Conservation (phyloP, 2,797 vertebrate species). For the Esox masquinongy region DNA sequence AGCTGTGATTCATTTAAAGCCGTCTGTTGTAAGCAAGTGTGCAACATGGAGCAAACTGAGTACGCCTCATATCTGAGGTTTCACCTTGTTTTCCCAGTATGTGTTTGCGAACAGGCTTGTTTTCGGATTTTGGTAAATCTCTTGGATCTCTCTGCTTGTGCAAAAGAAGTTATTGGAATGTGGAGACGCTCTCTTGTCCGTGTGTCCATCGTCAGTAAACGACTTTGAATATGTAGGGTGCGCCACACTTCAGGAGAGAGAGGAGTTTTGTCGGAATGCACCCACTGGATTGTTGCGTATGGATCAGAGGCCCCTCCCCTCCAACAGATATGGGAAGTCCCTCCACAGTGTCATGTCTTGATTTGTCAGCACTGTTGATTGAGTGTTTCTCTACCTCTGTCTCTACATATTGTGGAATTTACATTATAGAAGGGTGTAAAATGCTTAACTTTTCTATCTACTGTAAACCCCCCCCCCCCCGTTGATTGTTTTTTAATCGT, state of each 20-base stretch:
- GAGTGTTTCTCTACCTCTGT: constrained; percentile 35
- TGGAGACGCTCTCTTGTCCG: not conserved
- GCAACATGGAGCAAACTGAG: constrained; percentile 4
- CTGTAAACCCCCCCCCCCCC: not conserved
- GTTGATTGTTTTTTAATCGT: constrained; percentile 6
- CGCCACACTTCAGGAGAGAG: not conserved
- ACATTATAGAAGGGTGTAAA: constrained; percentile 26
- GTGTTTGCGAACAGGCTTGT: not conserved
- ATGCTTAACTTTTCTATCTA: constrained; percentile 2
- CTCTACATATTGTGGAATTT: constrained; percentile 18
- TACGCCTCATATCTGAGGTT: constrained; percentile 6
- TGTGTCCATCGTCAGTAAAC: not conserved
- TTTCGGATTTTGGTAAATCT: not conserved
- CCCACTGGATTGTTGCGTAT: constrained; percentile 33
- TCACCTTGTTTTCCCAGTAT: not conserved
- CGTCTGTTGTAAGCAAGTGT: not conserved
- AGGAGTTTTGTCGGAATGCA: not conserved
- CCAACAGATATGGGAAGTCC: constrained; percentile 42
- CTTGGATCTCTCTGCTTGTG: no score
- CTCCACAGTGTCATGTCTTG: constrained; percentile 48
- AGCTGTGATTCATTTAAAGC: constrained; percentile 23
- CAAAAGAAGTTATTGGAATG: not conserved
- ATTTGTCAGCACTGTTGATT: constrained; percentile 59
- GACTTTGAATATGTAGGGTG: not conserved
- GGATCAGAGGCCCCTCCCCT: constrained; percentile 42